Base-by-base conservation (phyloP, 2,888 invertebrate species). In the Torymus tubicola region DNA sequence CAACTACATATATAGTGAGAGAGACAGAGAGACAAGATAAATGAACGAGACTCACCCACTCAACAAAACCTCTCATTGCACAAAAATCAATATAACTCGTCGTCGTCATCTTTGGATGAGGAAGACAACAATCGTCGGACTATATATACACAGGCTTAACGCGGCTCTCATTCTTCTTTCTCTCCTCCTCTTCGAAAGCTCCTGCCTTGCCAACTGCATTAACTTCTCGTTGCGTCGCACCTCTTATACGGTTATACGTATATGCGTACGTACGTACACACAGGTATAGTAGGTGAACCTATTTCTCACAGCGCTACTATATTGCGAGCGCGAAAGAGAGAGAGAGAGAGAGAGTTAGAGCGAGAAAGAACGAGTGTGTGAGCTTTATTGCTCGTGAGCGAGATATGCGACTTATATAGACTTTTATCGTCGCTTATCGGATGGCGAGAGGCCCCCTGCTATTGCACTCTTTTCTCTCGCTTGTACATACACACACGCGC, bases 341-440 rank as follows among this genome's bases (percentile, higher is more conserved):
- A 42, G 42, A 42, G 42, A 5, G 42, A 42, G 42, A 5, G 42
- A 42, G 42, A 42, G 42, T 8, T 5, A 42, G 42, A 42, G 42
- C 5, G 42, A 21, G 21, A 21, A 2, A 21, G 21, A 21, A 21
- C 21, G 21, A 84, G 81, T 83, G 82, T 82, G 80, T 83, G 82
- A 87, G 77, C 84, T 85, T 87, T 87, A 86, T 87, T 86, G 83
- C 85, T 83, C 82, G 81, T 10, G 16, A 8, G 61, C 61, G 14
- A n/a, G 64, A n/a, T 50, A 60, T 61, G 77, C 57, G 67, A 85
- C 84, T 84, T 85, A 85, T 87, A 86, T 82, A 83, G 84, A 85
- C 83, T 86, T 86, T 84, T 86, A 85, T 79, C 84, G 82, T 81
- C 78, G 82, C 86, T 88, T 88, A 88, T 88, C 87, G 84, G 83